Conservation (phyloP, 2,113 vertebrate genomes). For the Plecotus auritus region DNA sequence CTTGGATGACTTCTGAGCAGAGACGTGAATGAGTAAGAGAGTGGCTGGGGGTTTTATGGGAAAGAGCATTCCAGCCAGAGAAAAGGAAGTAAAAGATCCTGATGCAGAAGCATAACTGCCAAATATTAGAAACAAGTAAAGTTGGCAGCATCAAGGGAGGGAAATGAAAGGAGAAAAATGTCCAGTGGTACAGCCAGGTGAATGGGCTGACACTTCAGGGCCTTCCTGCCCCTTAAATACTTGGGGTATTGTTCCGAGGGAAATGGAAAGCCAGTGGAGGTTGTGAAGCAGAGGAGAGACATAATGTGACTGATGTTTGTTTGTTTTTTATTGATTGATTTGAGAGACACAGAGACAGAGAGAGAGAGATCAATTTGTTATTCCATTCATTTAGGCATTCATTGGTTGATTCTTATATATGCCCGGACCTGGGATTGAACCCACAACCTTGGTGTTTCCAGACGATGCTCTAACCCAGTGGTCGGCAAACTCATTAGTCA, state of each 20-base stretch:
- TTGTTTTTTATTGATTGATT: not conserved
- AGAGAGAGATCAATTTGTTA: not conserved
- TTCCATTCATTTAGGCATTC: not conserved
- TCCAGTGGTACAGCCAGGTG: not conserved
- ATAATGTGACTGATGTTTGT: not conserved
- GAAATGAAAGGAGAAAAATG: not conserved
- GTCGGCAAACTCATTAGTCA: too few species aligned
- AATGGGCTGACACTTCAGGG: rapidly evolving
- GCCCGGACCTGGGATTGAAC: not conserved
- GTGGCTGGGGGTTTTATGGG: rapidly evolving
- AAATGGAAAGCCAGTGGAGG: not conserved
- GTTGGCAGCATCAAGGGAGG: not conserved
- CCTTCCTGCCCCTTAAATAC: not conserved
- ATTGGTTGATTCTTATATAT: not conserved
- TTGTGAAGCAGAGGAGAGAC: not conserved
- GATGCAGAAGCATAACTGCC: not conserved
- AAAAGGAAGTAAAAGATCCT: too few species aligned
- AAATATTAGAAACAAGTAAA: not conserved
- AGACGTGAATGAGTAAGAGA: not conserved
- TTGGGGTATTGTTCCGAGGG: not conserved
- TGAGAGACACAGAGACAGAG: not conserved
- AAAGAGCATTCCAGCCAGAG: not conserved
- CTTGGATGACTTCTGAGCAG: not conserved
- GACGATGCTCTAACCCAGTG: not conserved
- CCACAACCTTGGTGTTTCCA: not conserved